Percentiles rank a stretch among this genome's conserved stretches.
Conservation (phyloP, 2,888 invertebrate genomes). For the Meiosimyza platycephala region DNA sequence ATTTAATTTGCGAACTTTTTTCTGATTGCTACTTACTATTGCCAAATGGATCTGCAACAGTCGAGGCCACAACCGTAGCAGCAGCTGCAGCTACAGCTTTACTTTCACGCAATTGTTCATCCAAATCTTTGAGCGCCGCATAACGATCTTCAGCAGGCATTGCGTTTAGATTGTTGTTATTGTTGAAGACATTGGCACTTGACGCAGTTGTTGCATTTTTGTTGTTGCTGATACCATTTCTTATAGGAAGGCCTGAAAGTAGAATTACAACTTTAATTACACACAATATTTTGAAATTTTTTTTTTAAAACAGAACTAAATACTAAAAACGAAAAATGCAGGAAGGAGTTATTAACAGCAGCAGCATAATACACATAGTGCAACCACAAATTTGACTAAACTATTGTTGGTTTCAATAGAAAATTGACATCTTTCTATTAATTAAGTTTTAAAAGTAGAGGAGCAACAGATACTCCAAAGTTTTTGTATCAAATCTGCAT, state of each 20-base stretch:
- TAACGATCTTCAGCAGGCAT: conserved; percentile 84
- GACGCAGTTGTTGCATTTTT: conserved; percentile 43
- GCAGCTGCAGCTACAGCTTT: conserved; percentile 61
- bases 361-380: too few relatives aligned
- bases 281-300: background rate
- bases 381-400: too few relatives aligned
- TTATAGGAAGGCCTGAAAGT: conserved; percentile 60
- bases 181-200: conserved; percentile 38
- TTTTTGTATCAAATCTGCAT: too few relatives aligned
- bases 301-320: too few relatives aligned
- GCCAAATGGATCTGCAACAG: conserved; percentile 53
- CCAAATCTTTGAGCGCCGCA: conserved; percentile 94
- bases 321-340: too few relatives aligned
- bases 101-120: conserved; percentile 75
- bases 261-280: conserved; percentile 7
- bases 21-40: conserved; percentile 47
- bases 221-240: conserved; percentile 50
- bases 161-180: conserved; percentile 47
- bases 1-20: conserved; percentile 1
- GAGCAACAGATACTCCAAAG: too few relatives aligned
- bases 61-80: conserved; percentile 51
- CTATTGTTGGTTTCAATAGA: too few relatives aligned
- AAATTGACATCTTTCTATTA: too few relatives aligned
- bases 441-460: too few relatives aligned
- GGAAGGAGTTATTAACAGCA: too few relatives aligned